phyloP scores from a whole-genome alignment of 2,113 vertebrate genomes.

The Phyllostomus hastatus region DNA sequence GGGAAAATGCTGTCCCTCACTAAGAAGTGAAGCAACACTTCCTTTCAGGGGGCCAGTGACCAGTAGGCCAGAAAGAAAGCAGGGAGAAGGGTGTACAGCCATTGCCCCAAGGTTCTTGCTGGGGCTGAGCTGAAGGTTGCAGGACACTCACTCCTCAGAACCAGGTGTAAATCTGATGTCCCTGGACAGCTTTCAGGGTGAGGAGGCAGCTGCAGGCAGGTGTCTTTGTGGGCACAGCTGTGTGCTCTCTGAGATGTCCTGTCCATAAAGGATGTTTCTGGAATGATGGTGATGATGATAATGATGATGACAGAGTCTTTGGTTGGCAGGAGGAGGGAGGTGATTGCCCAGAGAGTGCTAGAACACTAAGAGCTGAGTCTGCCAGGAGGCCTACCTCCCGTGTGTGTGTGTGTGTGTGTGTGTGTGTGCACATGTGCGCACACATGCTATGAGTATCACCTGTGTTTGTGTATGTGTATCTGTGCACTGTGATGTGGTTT shows the following conservation, averaged over 20 bases:
- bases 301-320: constrained; percentile 44
- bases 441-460: neutral
- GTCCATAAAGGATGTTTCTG: neutral
- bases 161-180: neutral
- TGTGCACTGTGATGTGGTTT: neutral
- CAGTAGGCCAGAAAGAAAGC: neutral
- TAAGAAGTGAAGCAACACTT: neutral
- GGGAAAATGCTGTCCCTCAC: neutral
- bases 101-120: neutral
- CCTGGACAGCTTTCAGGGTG: constrained; percentile 55
- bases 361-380: neutral
- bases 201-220: constrained; percentile 48
- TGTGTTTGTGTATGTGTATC: neutral
- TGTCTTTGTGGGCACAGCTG: constrained; percentile 51
- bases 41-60: neutral
- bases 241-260: neutral
- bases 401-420: neutral
- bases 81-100: neutral
- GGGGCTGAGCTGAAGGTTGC: neutral
- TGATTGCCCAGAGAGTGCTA: constrained; percentile 11
- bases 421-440: neutral
- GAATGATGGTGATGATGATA: neutral
- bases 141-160: neutral
- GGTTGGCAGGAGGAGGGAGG: neutral
- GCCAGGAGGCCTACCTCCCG: neutral